Evolutionary conservation across 1,140 invertebrate species (phyloP).

Genomic region (Druon quercuslanigerum): DNA sequence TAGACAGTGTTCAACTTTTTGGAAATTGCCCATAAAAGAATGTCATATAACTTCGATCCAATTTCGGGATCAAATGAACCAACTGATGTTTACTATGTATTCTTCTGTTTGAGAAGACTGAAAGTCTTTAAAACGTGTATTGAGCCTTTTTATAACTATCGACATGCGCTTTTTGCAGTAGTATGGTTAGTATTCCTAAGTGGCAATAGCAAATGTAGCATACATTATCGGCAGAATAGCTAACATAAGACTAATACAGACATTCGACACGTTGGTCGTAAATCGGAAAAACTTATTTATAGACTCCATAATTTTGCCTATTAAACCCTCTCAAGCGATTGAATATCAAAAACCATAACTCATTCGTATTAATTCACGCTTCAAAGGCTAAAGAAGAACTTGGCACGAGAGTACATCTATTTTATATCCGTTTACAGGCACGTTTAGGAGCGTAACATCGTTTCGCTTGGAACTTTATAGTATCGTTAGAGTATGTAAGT

Average conservation of each 20-base stretch:
- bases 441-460: neutral
- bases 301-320: conserved; percentile 28
- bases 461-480: neutral
- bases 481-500: conserved; percentile 22
- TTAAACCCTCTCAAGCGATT: conserved; percentile 1
- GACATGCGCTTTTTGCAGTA: neutral
- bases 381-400: neutral
- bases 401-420: conserved; percentile 14
- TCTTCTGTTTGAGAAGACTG: neutral
- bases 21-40: no score
- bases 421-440: conserved; percentile 21
- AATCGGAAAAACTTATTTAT: conserved; percentile 22
- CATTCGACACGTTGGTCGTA: conserved; percentile 18
- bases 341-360: conserved; percentile 20
- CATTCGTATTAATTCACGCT: conserved; percentile 9
- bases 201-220: conserved; percentile 12
- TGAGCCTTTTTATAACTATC: conserved; percentile 9
- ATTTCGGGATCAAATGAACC: no score
- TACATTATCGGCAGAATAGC: conserved; percentile 15
- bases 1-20: no score
- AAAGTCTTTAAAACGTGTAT: conserved; percentile 18
- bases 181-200: neutral
- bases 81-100: neutral
- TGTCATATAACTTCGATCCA: no score
- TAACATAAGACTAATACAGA: conserved; percentile 26